Conservation (phyloP, 2,888 invertebrate genomes). For the Oasisia sp. region DNA sequence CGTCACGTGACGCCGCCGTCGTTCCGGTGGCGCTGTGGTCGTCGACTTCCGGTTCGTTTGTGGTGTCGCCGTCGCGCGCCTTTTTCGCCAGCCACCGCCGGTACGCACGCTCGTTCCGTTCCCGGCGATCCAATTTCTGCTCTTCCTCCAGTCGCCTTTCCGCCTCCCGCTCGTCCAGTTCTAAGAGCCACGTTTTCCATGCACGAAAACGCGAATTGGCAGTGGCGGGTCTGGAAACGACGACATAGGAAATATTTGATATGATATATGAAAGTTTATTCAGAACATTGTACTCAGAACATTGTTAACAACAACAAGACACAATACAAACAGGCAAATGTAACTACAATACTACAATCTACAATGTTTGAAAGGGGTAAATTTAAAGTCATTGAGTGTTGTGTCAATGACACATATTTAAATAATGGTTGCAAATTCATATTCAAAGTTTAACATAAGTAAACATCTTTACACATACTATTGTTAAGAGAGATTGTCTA, state of each 20-base stretch:
- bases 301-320: no score
- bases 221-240: constrained; percentile 31
- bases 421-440: no score
- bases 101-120: constrained; percentile 23
- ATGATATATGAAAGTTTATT: no score
- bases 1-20: constrained; percentile 14
- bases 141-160: constrained; percentile 19
- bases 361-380: no score
- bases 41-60: constrained; percentile 20
- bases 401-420: no score
- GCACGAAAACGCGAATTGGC: constrained; percentile 32
- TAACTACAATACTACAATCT: no score
- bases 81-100: constrained; percentile 20
- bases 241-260: not conserved
- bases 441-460: no score
- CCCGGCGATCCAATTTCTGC: not conserved
- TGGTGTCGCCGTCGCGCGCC: constrained; percentile 19
- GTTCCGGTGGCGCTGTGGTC: not conserved
- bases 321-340: no score
- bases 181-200: constrained; percentile 36
- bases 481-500: no score
- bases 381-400: no score
- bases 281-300: no score
- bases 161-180: constrained; percentile 29
- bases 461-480: no score